Evolutionary conservation across 2,888 invertebrate species (phyloP).

Genomic region (Mythimna albipuncta): DNA sequence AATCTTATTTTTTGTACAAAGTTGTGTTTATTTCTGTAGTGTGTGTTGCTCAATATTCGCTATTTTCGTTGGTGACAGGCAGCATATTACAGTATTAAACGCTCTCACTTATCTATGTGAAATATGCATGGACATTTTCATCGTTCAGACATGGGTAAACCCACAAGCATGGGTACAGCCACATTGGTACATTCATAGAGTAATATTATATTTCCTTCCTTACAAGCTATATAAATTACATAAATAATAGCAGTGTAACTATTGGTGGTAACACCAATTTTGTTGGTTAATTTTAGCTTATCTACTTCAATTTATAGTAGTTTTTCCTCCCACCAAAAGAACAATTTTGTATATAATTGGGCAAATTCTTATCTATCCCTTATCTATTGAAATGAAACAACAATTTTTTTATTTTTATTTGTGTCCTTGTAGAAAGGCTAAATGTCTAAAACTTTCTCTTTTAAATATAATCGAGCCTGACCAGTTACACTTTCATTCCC

Average conservation of each 20-base stretch:
- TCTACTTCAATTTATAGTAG: neutral
- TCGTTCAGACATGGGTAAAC: neutral
- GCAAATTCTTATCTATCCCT: neutral
- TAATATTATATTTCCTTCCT: neutral
- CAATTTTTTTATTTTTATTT: neutral
- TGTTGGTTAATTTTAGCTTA: neutral
- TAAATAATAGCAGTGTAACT: neutral
- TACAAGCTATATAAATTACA: neutral
- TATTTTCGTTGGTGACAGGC: conserved; percentile 86
- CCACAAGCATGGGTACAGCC: conserved; percentile 4
- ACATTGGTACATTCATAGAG: neutral
- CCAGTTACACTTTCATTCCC: conserved; percentile 49
- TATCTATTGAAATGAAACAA: conserved; percentile 2
- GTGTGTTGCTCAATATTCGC: conserved; percentile 74
- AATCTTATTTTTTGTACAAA: conserved; percentile 20
- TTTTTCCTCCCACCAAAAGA: conserved; percentile 14
- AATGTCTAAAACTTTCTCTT: conserved; percentile 44
- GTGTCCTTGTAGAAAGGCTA: conserved; percentile 5
- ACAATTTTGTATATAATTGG: neutral
- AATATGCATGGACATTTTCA: neutral
- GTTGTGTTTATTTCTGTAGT: conserved; percentile 64
- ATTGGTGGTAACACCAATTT: conserved; percentile 14
- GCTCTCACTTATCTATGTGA: conserved; percentile 22
- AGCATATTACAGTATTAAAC: conserved; percentile 51
- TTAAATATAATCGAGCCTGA: conserved; percentile 2